Evolutionary conservation across 2,797 vertebrate genomes (phyloP), one percentile per base, ranked within the genome.

Genomic region (Fistularia commersonii): DNA sequence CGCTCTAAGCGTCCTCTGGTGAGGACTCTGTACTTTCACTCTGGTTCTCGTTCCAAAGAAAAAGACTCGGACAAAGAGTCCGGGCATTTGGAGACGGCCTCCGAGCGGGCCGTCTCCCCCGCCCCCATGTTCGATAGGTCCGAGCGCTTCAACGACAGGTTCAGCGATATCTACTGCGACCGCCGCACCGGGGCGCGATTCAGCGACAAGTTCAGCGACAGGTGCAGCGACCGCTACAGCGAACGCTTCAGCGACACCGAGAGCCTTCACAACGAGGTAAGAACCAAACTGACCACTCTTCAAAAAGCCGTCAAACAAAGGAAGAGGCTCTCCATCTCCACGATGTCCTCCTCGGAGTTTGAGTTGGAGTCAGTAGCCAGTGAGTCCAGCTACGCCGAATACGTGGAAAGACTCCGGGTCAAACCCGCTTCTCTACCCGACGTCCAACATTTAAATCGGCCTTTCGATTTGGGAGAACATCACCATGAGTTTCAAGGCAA

Each of bases 231-330:
- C 75, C 73, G 82, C 34, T 90, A 89, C 75, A 91, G 90, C 2
- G 89, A 91, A 8, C 73, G 72, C 60, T 84, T 91, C 73, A 91
- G 87, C 44, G 84, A 93, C 77, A 92, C 92, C 0, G 92, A 93
- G 55, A 93, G 91, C 57, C 91, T 97, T 62, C 90, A 99, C 54
- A 90, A 93, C 6, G 95, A 98, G 77, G 94, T 93, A 36, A 93
- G 93, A 63, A 86, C 88, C 45, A 99, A 99, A 72, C 86, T 99
- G 6, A 89, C 76, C 38, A 91, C 89, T 8, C 90, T 99, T 37
- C 89, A 96, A 57, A 94, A 86, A 80, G 92, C 86, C 41, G 90
- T 90, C 0, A 83, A 92, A 76, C 93, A 93, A 80, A 98, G 90
- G 73, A 95, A 91, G 78, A 94, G 92, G 68, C 76, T 89, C 13